Evolutionary conservation across 1,140 invertebrate species (phyloP), one percentile per base, ranked within the genome.

Genomic region (Drosophila nasuta): DNA sequence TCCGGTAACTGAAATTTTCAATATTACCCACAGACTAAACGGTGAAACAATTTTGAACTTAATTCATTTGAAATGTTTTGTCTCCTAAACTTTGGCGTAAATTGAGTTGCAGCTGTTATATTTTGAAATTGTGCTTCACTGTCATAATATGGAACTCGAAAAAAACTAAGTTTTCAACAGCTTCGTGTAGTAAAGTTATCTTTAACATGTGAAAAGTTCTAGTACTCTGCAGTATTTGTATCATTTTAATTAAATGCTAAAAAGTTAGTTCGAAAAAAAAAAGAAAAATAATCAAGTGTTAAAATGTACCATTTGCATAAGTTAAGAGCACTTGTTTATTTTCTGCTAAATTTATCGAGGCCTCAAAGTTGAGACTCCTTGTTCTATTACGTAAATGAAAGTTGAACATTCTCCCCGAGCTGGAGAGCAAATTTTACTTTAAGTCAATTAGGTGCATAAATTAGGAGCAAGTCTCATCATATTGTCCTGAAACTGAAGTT

Each of bases 401-500:
- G 71, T 80, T 75, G 65, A 52, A 71, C 77, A 65, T 80, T 69
- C 64, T 68, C 59, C 69, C 58, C 38, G 65, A 64, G 62, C 38
- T 49, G 41, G 25, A 46, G 15, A 46, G 15, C 20, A 68, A 71
- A 78, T 65, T 77, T 69, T 30, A 69, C 62, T 75, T 81, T 75
- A 51, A 72, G 70, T 78, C 75, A 81, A 86, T 85, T 79, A 81
- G 70, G 67, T 56, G 75, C 82, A 86, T 85, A 87, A 81, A 86
- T 86, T 81, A 81, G 74, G 74, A 79, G 82, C 41, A 72, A 57
- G 43, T n/a, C 43, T 15, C 41, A 20, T 35, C 33, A 15, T 6
- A n/a, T 28, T 10, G 5, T 62, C 15, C 58, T 48, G 38, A 13
- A 8, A 63, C 54, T 72, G 63, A 49, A 57, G 20, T n/a, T 25